Evolutionary conservation across 1,140 invertebrate species (phyloP).

Genomic region (Liolophura sinensis): DNA sequence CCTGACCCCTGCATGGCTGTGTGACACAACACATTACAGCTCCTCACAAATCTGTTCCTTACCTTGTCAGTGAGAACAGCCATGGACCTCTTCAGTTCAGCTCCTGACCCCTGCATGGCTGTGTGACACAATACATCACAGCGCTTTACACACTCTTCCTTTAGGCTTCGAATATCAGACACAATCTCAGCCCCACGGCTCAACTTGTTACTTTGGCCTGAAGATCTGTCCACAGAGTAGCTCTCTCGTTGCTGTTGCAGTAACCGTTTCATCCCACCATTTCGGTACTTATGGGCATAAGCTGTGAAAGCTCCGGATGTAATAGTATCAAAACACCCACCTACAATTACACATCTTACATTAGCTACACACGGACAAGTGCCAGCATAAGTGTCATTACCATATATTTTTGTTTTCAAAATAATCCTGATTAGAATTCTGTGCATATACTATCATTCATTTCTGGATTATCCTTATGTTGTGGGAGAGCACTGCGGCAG

Average conservation of each 20-base stretch:
- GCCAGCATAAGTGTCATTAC: too few species aligned
- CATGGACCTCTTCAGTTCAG: conserved; percentile 18
- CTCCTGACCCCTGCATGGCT: conserved; percentile 21
- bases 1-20: conserved; percentile 22
- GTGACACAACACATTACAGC: conserved; percentile 35
- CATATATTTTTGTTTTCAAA: too few species aligned
- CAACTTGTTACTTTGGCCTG: conserved; percentile 36
- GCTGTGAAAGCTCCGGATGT: conserved; percentile 93
- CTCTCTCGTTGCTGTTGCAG: conserved; percentile 79
- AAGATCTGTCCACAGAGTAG: conserved; percentile 32
- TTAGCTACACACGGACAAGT: conserved; percentile 2
- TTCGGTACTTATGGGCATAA: conserved; percentile 81
- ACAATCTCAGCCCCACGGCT: conserved; percentile 40
- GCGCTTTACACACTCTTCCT: conserved; percentile 32
- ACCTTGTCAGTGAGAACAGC: conserved; percentile 27
- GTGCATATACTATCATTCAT: too few species aligned
- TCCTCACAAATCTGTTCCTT: background rate
- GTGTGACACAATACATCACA: conserved; percentile 34
- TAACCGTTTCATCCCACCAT: conserved; percentile 82
- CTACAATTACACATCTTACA: conserved; percentile 66
- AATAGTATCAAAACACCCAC: conserved; percentile 84
- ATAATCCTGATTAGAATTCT: too few species aligned
- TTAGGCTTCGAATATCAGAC: conserved; percentile 33
- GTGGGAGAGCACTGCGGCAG: too few species aligned
- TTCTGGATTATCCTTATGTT: too few species aligned